Conservation (phyloP, 2,888 invertebrate species). For the Diaprepes abbreviatus region DNA sequence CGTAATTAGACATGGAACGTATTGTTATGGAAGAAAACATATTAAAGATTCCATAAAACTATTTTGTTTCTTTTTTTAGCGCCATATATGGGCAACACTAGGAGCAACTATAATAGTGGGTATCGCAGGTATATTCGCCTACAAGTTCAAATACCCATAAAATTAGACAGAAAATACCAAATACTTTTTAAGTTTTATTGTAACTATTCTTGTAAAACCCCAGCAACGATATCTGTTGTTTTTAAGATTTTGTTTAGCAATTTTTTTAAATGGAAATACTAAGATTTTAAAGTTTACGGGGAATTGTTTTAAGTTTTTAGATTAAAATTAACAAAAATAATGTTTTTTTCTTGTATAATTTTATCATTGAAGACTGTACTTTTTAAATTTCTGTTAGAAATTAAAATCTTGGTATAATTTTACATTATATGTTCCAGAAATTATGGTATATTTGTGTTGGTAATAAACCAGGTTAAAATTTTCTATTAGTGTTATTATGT, state of each 20-base stretch:
- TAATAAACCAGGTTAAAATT: neutral
- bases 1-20: too few relatives aligned
- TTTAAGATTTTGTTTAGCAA: neutral
- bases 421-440: neutral
- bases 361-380: neutral
- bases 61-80: conserved; percentile 65
- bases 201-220: neutral
- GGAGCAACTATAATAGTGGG: conserved; percentile 78
- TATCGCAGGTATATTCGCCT: conserved; percentile 80
- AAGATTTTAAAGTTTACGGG: neutral
- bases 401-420: neutral
- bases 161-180: neutral
- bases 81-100: conserved; percentile 78
- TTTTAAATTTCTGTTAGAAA: neutral
- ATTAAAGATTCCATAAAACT: too few relatives aligned
- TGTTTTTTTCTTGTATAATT: neutral
- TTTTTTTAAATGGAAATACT: neutral
- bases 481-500: neutral
- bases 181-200: conserved; percentile 15
- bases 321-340: neutral
- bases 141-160: conserved; percentile 75
- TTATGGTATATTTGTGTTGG: neutral
- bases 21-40: too few relatives aligned
- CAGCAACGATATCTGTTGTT: conserved; percentile 2
- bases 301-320: neutral